These are phyloP conservation scores for Pachypsylla venusta DNA, from an alignment of 1,140 invertebrate species.

Conservation along the genomic window DNA sequence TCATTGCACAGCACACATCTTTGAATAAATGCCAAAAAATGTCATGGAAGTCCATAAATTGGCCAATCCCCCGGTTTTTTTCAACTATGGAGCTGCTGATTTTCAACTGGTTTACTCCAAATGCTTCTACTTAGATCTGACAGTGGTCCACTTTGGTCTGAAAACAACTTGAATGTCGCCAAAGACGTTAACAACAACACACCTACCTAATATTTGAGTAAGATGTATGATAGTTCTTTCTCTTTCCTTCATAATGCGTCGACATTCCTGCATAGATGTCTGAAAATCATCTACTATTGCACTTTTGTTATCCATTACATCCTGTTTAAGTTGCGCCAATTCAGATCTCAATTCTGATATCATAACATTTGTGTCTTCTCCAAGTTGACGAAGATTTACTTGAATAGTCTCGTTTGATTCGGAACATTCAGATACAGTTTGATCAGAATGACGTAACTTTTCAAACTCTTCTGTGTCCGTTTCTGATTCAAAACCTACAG, in stretches of 20 bases:
- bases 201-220: neutral
- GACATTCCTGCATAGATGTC: neutral
- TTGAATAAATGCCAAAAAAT: too few relatives aligned
- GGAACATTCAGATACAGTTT: constrained; percentile 1
- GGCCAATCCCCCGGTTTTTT: too few relatives aligned
- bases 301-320: neutral
- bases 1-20: too few relatives aligned
- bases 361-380: too few relatives aligned
- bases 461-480: constrained; percentile 72
- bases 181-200: too few relatives aligned
- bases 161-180: too few relatives aligned
- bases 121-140: too few relatives aligned
- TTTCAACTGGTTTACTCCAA: too few relatives aligned
- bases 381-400: neutral
- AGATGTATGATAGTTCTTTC: constrained; percentile 5
- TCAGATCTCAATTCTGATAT: neutral
- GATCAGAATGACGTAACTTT: constrained; percentile 42
- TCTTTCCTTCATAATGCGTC: neutral
- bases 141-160: too few relatives aligned
- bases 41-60: too few relatives aligned
- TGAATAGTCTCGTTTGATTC: neutral
- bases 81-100: too few relatives aligned
- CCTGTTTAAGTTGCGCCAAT: neutral
- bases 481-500: constrained; percentile 56
- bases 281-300: neutral